Evolutionary conservation across 2,888 invertebrate genomes (phyloP).

Genomic region (Brenthis daphne): DNA sequence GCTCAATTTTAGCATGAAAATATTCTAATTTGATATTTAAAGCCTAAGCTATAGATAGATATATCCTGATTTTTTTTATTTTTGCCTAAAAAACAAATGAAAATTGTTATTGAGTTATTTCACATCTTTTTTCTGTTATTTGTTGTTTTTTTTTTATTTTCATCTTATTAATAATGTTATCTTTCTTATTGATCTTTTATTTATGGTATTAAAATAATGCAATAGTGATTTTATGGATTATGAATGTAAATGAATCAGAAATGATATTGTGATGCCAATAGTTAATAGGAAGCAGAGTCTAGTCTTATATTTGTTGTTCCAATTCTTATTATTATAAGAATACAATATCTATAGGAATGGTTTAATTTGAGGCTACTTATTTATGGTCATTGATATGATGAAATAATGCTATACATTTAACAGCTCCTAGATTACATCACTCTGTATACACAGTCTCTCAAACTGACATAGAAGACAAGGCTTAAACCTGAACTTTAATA

Average conservation of each 20-base stretch:
- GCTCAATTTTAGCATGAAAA: too few relatives aligned
- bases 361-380: conserved; percentile 42
- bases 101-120: too few relatives aligned
- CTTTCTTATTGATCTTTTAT: neutral
- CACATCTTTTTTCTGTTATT: too few relatives aligned
- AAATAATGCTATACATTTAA: neutral
- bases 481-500: too few relatives aligned
- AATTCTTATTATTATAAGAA: conserved; percentile 34
- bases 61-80: too few relatives aligned
- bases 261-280: conserved; percentile 24
- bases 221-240: neutral
- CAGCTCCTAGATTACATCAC: neutral
- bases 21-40: too few relatives aligned
- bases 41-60: too few relatives aligned
- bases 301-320: conserved; percentile 50
- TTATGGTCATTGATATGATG: conserved; percentile 42
- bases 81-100: too few relatives aligned
- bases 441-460: neutral
- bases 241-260: conserved; percentile 16
- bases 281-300: conserved; percentile 42
- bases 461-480: too few relatives aligned
- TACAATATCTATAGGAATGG: conserved; percentile 16
- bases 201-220: conserved; percentile 4
- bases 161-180: neutral
- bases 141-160: too few relatives aligned